phyloP scores from a whole-genome alignment of 2,888 invertebrate genomes.

The Didymodactylos carnosus region DNA sequence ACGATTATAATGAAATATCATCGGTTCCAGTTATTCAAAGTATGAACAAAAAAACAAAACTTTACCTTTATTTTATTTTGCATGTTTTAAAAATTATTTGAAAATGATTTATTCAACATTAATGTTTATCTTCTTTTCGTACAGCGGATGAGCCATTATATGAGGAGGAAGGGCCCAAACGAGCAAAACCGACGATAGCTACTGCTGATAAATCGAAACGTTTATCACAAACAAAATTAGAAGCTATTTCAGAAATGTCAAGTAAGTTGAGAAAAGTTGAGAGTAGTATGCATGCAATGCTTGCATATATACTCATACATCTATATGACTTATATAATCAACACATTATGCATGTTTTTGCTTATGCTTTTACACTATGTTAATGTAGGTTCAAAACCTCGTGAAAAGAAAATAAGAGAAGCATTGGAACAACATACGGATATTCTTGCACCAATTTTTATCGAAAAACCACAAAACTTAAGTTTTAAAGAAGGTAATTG shows the following conservation, averaged over 20 bases:
- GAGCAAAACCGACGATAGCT: neutral
- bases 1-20: too few species aligned
- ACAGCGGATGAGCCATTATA: constrained; percentile 1
- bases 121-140: neutral
- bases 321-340: too few species aligned
- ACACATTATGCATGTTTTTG: too few species aligned
- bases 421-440: constrained; percentile 3
- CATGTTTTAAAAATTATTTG: too few species aligned
- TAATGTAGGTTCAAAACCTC: neutral
- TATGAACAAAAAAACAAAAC: neutral
- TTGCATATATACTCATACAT: neutral
- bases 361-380: too few species aligned
- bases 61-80: neutral
- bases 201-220: neutral
- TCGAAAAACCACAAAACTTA: constrained; percentile 12
- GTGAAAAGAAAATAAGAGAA: constrained; percentile 8
- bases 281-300: neutral
- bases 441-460: constrained; percentile 2
- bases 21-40: neutral
- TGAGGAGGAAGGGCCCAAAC: constrained; percentile 7
- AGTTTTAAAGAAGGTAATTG: neutral
- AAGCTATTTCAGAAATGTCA: neutral
- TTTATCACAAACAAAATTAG: neutral
- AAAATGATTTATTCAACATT: too few species aligned
- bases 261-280: neutral